These are phyloP conservation scores for Thryonomys swinderianus DNA, from an alignment of 2,113 vertebrate genomes.

Conservation along the genomic window DNA sequence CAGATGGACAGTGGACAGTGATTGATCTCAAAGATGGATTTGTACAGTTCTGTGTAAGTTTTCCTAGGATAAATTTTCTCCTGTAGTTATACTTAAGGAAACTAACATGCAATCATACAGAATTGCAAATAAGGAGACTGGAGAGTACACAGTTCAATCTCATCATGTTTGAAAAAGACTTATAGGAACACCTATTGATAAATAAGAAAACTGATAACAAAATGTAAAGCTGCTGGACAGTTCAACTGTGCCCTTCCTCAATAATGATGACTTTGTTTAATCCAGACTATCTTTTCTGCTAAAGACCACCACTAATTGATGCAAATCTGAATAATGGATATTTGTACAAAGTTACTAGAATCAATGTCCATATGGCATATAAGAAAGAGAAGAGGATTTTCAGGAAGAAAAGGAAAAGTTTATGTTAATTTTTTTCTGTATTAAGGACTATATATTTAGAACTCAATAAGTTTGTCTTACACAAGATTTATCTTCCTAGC, in stretches of 20 bases:
- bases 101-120: too few species aligned
- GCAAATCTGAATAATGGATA: neutral
- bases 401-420: neutral
- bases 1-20: conserved; percentile 14
- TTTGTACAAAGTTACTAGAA: neutral
- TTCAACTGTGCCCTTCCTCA: neutral
- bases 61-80: too few species aligned
- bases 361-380: neutral
- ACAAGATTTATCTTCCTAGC: neutral
- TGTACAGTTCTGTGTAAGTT: neutral
- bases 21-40: accelerated
- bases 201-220: neutral
- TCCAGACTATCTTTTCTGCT: neutral
- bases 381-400: neutral
- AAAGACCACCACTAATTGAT: neutral
- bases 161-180: neutral
- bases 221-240: neutral
- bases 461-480: neutral
- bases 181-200: neutral
- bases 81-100: too few species aligned
- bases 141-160: neutral
- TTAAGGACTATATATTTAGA: neutral
- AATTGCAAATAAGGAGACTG: too few species aligned
- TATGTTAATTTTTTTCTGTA: neutral
- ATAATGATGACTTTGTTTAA: neutral